Evolutionary conservation across 2,113 vertebrate species (phyloP).

Genomic region (Ursus arctos): DNA sequence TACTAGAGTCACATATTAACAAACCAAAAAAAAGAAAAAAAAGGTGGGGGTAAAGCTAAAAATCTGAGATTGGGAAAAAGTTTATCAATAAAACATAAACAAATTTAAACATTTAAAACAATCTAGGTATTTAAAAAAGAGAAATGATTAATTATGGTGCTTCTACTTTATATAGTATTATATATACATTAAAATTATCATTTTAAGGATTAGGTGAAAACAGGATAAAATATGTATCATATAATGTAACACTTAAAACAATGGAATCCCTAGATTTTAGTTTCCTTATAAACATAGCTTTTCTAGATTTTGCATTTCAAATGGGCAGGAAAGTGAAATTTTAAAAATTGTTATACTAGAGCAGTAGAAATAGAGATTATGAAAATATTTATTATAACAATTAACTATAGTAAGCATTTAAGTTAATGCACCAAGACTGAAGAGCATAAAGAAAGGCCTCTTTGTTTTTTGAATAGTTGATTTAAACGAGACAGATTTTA

Average conservation of each 20-base stretch:
- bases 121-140: background rate
- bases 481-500: slow-evolving; percentile 19
- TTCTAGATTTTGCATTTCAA: slow-evolving; percentile 20
- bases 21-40: background rate
- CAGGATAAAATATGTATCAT: background rate
- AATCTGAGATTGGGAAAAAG: background rate
- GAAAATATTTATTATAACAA: slow-evolving; percentile 33
- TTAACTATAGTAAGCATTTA: slow-evolving; percentile 4
- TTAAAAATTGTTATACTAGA: background rate
- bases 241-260: background rate
- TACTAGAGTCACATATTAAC: background rate
- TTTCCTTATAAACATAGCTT: background rate
- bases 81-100: background rate
- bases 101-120: slow-evolving; percentile 30
- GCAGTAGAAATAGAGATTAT: background rate
- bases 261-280: background rate
- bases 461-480: background rate
- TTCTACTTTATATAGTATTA: background rate
- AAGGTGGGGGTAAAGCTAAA: background rate
- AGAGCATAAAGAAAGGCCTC: background rate
- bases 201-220: slow-evolving; percentile 49
- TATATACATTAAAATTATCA: background rate
- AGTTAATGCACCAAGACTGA: background rate
- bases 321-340: background rate
- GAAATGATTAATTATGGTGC: background rate